Conservation (phyloP, 2,797 vertebrate species). For the Acrocephalus scirpaceus region DNA sequence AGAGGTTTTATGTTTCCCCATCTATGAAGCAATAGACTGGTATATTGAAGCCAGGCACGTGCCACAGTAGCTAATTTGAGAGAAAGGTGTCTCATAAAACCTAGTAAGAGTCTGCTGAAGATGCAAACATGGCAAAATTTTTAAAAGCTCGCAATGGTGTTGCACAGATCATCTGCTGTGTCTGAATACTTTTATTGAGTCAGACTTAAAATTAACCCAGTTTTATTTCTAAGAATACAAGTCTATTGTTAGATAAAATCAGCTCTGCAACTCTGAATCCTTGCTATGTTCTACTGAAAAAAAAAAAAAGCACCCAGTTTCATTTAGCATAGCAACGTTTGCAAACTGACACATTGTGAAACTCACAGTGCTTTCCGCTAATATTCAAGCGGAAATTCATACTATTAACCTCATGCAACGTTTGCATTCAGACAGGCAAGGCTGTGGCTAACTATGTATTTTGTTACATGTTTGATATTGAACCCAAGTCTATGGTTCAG, state of each 20-base stretch:
- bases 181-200: neutral
- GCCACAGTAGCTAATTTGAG: neutral
- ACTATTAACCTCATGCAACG: neutral
- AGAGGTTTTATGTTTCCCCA: neutral
- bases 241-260: neutral
- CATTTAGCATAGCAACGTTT: neutral
- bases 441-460: neutral
- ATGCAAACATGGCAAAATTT: neutral
- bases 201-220: neutral
- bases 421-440: neutral
- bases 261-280: neutral
- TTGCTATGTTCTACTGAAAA: neutral
- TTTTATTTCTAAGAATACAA: neutral
- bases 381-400: neutral
- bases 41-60: fast-evolving
- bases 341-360: neutral
- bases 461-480: neutral
- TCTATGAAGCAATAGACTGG: neutral
- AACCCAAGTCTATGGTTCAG: neutral
- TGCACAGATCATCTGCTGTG: neutral
- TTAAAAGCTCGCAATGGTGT: neutral
- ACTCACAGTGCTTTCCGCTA: neutral
- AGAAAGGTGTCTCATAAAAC: neutral
- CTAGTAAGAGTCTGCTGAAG: neutral
- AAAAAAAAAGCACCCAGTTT: neutral